Evolutionary conservation across 2,888 invertebrate species (phyloP), one percentile per base, ranked within the genome.

Genomic region (Mantis religiosa): DNA sequence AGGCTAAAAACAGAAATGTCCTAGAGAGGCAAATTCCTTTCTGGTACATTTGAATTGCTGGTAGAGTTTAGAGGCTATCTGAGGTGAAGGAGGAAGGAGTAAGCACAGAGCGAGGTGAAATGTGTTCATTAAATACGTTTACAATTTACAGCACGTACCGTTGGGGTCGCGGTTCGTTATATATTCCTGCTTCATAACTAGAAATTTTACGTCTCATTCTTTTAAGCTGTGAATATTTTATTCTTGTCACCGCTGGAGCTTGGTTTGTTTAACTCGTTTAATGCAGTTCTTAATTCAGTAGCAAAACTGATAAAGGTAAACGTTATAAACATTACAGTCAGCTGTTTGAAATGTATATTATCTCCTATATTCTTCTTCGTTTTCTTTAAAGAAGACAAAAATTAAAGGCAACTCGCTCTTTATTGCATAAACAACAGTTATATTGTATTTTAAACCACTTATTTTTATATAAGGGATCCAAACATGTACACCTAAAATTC

Each of bases 401-500:
- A 1, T 12, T 12, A 41, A 41, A 41, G 12, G 9, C 41, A 41
- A 0, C 12, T 1, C 41, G 1, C 12, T 12, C 1, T 41, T 9
- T 41, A 41, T 9, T 41, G 41, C 41, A 41, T 41, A 41, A 41
- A 41, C 12, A 41, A 41, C 12, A 1, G 12, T 9, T 41, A 41
- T 41, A 12, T 12, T 2, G 41, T 1, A 12, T 41, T 41, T 12
- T 12, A 34, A 41, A 41, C 12, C 41, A 1, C 41, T 12, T 12
- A 9, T 41, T 41, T 41, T 9, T 41, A 12, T 12, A 41, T 2
- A 41, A 41, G 12, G 12, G 6, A 9, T 41, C 7, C 7, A n/a
- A n/a, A n/a, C n/a, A n/a, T n/a, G n/a, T n/a, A n/a, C 12, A 1
- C 0, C 12, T 12, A 1, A 12, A 2, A 1, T 12, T 12, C 41